Conservation (phyloP, 2,888 invertebrate species). For the Encarsia formosa region DNA sequence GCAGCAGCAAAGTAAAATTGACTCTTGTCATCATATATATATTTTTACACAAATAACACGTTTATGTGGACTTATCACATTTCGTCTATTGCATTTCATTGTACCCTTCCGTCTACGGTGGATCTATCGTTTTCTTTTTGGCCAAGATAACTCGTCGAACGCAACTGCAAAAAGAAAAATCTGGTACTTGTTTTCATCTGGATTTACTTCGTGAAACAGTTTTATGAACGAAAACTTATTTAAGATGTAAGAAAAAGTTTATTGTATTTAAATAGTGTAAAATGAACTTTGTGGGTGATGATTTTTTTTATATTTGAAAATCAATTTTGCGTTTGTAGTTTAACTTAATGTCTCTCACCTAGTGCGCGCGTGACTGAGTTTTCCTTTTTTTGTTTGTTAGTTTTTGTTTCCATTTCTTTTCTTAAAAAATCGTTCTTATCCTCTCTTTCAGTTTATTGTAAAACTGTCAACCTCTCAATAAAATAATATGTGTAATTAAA, state of each 20-base stretch:
- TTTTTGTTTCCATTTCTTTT: conserved; percentile 19
- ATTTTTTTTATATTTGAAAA: conserved; percentile 47
- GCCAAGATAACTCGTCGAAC: conserved; percentile 42
- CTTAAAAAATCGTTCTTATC: conserved; percentile 24
- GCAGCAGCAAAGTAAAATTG: conserved; percentile 24
- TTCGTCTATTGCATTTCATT: conserved; percentile 16
- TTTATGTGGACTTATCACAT: conserved; percentile 8
- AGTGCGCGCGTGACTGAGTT: conserved; percentile 50
- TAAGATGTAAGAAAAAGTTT: conserved; percentile 49
- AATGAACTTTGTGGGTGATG: conserved; percentile 50
- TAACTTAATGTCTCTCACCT: conserved; percentile 51
- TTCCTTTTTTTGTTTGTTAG: too few relatives aligned
- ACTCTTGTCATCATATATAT: conserved; percentile 20
- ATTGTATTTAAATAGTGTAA: conserved; percentile 53
- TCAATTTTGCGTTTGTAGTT: conserved; percentile 50
- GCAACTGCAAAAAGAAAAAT: conserved; percentile 19
- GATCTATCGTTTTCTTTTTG: conserved; percentile 38
- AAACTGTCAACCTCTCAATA: conserved; percentile 13
- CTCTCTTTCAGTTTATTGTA: conserved; percentile 28
- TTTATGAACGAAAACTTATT: conserved; percentile 49
- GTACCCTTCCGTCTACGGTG: conserved; percentile 29
- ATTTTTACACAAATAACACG: conserved; percentile 12
- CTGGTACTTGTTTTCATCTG: conserved; percentile 47
- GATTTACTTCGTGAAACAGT: conserved; percentile 46
- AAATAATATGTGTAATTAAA: conserved; percentile 27